A percentile compares a stretch with the other conserved stretches of the same genome.
These are phyloP conservation scores for Troides helena DNA, from an alignment of 2,888 invertebrate genomes.

Conservation along the genomic window DNA sequence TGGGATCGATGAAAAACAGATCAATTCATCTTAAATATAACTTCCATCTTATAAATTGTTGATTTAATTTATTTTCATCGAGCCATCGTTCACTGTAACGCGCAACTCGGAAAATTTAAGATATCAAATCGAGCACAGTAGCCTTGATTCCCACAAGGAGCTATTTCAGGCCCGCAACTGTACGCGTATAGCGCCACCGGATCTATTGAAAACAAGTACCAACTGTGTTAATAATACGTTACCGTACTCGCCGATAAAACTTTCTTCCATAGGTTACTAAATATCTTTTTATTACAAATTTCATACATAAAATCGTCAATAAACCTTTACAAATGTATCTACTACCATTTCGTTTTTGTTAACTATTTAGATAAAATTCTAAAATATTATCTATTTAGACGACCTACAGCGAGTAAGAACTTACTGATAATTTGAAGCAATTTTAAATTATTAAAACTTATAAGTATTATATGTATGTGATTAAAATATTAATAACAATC, in stretches of 20 bases:
- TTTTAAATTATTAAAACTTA: too few species aligned
- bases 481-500: too few species aligned
- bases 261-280: slow-evolving; percentile 4
- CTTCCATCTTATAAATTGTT: background rate
- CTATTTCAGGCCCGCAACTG: slow-evolving; percentile 20
- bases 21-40: background rate
- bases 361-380: too few species aligned
- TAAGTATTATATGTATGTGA: too few species aligned
- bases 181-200: slow-evolving; percentile 8
- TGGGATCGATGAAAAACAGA: background rate
- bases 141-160: slow-evolving; percentile 22
- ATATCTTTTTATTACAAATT: slow-evolving; percentile 4
- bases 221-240: slow-evolving; percentile 26
- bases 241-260: background rate
- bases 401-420: too few species aligned
- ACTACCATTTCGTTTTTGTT: background rate
- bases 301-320: background rate
- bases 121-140: slow-evolving; percentile 14
- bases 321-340: background rate
- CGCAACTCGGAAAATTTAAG: slow-evolving; percentile 12
- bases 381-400: too few species aligned
- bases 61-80: slow-evolving; percentile 2
- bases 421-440: too few species aligned
- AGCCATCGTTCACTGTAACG: background rate
- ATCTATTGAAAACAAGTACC: slow-evolving; percentile 18